Conservation (phyloP, 2,888 invertebrate genomes). For the Blomia tropicalis region DNA sequence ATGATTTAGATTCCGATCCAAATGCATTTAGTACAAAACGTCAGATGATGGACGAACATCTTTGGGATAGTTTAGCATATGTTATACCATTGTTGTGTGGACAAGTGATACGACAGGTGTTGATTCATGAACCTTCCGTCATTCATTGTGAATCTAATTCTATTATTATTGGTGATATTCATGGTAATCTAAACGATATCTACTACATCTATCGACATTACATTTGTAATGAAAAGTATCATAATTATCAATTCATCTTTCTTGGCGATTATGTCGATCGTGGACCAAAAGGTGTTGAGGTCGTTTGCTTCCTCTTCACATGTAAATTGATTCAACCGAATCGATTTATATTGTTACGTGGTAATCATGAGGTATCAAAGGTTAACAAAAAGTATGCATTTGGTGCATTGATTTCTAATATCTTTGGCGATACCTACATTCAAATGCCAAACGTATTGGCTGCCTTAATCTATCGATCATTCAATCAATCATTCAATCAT, state of each 20-base stretch:
- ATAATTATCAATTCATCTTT: slow-evolving; percentile 15
- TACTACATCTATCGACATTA: slow-evolving; percentile 2
- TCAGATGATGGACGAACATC: neutral
- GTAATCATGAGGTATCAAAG: slow-evolving; percentile 11
- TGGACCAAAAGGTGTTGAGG: slow-evolving; percentile 9
- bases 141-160: neutral
- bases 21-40: neutral
- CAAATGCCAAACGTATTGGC: neutral
- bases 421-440: neutral
- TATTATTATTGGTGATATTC: neutral
- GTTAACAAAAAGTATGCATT: slow-evolving; percentile 7
- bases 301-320: neutral
- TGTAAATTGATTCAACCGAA: neutral
- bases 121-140: neutral
- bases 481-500: slow-evolving; percentile 9
- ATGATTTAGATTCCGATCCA: neutral
- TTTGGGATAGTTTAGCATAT: slow-evolving; percentile 2
- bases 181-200: slow-evolving; percentile 3
- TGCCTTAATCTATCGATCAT: neutral
- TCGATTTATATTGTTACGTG: slow-evolving; percentile 1
- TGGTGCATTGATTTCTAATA: neutral
- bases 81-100: neutral
- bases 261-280: slow-evolving; percentile 16
- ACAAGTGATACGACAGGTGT: neutral
- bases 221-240: neutral